phyloP scores from a whole-genome alignment of 2,888 invertebrate species.

The Mystacides longicornis region DNA sequence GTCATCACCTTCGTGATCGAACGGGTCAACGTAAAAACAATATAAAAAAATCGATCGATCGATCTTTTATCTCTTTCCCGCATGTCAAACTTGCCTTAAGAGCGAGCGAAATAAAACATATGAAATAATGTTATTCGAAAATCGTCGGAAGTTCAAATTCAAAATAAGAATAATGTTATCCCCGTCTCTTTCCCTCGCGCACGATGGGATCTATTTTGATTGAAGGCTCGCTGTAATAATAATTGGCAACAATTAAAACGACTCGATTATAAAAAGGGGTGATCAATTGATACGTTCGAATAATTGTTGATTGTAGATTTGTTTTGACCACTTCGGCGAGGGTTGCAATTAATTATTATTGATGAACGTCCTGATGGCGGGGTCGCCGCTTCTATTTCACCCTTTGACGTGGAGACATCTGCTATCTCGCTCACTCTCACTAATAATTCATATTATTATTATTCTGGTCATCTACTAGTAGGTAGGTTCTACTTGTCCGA shows the following conservation, averaged over 20 bases:
- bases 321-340: neutral
- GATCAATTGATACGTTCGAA: neutral
- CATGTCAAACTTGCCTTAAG: neutral
- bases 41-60: conserved; percentile 3
- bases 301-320: neutral
- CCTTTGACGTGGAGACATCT: no score
- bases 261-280: neutral
- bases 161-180: neutral
- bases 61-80: neutral
- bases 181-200: neutral
- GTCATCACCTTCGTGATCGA: conserved; percentile 18
- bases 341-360: no score
- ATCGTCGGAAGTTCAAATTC: conserved; percentile 1
- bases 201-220: neutral
- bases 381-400: no score
- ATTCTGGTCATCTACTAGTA: no score
- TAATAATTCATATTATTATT: no score
- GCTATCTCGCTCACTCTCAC: no score
- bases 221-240: no score
- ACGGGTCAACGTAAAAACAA: neutral
- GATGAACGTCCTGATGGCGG: no score
- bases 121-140: conserved; percentile 1
- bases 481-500: no score
- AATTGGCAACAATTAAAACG: no score
- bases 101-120: neutral